Base-by-base conservation (phyloP, 2,888 invertebrate species). In the Sepioteuthis lessoniana region DNA sequence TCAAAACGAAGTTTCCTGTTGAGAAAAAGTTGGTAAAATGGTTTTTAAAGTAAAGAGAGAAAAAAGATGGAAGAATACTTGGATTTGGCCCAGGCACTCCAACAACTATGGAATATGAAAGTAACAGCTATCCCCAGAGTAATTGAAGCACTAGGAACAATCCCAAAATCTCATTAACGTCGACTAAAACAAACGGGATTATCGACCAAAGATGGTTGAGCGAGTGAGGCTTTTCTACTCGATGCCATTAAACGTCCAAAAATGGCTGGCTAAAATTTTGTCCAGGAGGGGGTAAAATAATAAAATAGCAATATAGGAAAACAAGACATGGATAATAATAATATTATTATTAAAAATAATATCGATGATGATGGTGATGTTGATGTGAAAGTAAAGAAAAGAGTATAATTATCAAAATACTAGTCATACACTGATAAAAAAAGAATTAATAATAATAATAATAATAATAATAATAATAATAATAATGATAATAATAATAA, bases 1-100 rank as follows among this genome's bases (percentile, higher is more conserved):
- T 55, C 7, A 21, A 55, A 55, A 25, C 25, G 21, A 55, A 25
- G 55, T 55, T 55, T 25, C 25, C 55, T 55, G 55, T 28, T 25
- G 7, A 55, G 55, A 25, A 76, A 16, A 76, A 76, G n/a, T n/a
- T n/a, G 16, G 13, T 35, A 10, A 19, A 76, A 76, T 8, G 76
- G 16, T 76, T 4, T 42, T 13, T 10, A 76, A 16, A 76, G n/a
- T 76, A n/a, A 76, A 76, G 1, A 3, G 10, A 76, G n/a, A n/a
- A 13, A 35, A 76, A 35, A 76, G 25, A 3, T 4, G 16, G 76
- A n/a, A 76, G 76, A 76, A 76, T 76, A 76, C 76, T 76, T 76
- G 76, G 76, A 76, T 76, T 76, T 76, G 76, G 76, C 76, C 76
- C 76, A 76, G 76, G 76, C 76, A 76, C 76, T 76, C 76, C 76